Evolutionary conservation across 2,797 vertebrate species (phyloP), one percentile per base, ranked within the genome.

Genomic region (Harpagifer antarcticus): DNA sequence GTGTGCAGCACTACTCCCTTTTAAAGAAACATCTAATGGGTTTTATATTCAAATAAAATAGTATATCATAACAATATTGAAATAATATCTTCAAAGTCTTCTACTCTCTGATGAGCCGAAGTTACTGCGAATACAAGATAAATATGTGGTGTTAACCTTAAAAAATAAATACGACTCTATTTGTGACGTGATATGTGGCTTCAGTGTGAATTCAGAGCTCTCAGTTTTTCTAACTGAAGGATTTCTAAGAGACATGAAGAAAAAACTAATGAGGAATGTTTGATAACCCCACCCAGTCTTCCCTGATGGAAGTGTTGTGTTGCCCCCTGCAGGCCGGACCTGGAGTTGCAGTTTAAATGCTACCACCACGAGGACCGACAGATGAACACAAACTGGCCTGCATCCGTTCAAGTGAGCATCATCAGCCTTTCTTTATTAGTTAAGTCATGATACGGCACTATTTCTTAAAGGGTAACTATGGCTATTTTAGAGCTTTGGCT

Each of bases 341-440:
- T 99, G 85, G 98, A 99, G 93, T 92, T 99, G 82, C 97, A 99
- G 94, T 98, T 99, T 78, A 99, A 99, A 86, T 99, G 98, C 89
- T 99, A 99, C 89, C 98, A 99, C 88, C 98, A 99, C 0, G 98
- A 99, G 86, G 98, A 99, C 94, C 87, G 97, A 47, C 98, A 99
- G 90, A 97, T 97, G 97, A 98, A 98, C 91, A 98, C 98, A 14
- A 99, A 99, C 94, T 99, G 98, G 98, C 98, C 98, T 0, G 97
- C 97, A 1, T 99, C 97, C 0, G 98, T 99, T 43, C 98, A 99
- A 87, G 97, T 99, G 72, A 96, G 96, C 74, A 92, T 95, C 77
- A 94, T 94, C 0, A 91, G 93, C 71, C 95, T 94, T 0, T 94
- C 94, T 50, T 1, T 3, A 3, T 3, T 13, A 3, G 16, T n/a